Conservation (phyloP, 2,113 vertebrate species). For the Rostratula benghalensis region DNA sequence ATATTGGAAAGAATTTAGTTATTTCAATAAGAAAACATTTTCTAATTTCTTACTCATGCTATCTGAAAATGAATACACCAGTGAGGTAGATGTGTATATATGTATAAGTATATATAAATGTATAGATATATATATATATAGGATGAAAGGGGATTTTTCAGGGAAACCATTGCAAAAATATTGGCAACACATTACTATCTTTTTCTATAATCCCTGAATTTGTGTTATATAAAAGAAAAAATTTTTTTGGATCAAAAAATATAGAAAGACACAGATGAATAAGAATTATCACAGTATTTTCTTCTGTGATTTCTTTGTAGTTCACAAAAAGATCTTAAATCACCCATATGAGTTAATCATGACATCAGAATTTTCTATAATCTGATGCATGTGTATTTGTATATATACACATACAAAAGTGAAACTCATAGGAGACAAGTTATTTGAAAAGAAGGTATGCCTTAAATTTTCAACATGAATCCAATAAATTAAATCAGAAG, state of each 20-base stretch:
- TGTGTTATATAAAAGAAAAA: background rate
- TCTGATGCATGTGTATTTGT: background rate
- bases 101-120: no score
- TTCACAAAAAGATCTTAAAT: background rate
- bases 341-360: background rate
- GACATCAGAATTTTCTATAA: background rate
- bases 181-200: background rate
- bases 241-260: background rate
- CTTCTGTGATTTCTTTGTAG: background rate
- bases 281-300: background rate
- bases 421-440: background rate
- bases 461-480: background rate
- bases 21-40: background rate
- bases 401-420: background rate
- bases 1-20: background rate
- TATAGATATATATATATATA: background rate
- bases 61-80: background rate
- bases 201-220: background rate
- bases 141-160: background rate
- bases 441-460: background rate
- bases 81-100: background rate
- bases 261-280: background rate
- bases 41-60: background rate
- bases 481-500: background rate
- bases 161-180: background rate